Conservation (phyloP, 2,888 invertebrate species). For the Apoda limacodes region DNA sequence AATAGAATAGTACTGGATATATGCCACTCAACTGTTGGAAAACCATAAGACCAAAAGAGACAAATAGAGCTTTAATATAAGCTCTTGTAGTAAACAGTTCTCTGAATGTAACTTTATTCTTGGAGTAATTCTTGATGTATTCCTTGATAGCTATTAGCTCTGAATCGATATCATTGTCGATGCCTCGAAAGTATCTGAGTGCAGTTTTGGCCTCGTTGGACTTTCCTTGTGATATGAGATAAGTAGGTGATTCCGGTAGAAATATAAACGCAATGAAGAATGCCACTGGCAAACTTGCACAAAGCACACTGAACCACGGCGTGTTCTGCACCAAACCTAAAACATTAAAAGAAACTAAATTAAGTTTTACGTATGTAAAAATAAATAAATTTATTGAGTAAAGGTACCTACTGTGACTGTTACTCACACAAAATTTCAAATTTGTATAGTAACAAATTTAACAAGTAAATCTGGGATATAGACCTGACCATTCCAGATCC, state of each 20-base stretch:
- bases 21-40: constrained; percentile 75
- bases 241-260: constrained; percentile 79
- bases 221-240: constrained; percentile 67
- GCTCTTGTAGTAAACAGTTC: constrained; percentile 51
- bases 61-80: constrained; percentile 53
- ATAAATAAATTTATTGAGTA: too few species aligned
- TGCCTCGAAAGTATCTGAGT: constrained; percentile 72
- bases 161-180: constrained; percentile 65
- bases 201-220: constrained; percentile 70
- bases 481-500: too few species aligned
- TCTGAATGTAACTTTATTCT: constrained; percentile 51
- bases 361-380: too few species aligned
- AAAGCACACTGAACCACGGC: constrained; percentile 49
- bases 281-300: constrained; percentile 48
- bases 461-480: too few species aligned
- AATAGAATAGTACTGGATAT: constrained; percentile 71
- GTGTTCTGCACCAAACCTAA: constrained; percentile 52
- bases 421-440: too few species aligned
- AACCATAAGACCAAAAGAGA: constrained; percentile 73
- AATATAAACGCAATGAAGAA: constrained; percentile 68
- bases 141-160: constrained; percentile 65
- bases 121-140: constrained; percentile 48
- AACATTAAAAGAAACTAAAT: constrained; percentile 20
- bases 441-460: too few species aligned
- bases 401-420: too few species aligned